Evolutionary conservation across 2,113 vertebrate species (phyloP), one percentile per base, ranked within the genome.

Genomic region (Onychorhynchus coronatus): DNA sequence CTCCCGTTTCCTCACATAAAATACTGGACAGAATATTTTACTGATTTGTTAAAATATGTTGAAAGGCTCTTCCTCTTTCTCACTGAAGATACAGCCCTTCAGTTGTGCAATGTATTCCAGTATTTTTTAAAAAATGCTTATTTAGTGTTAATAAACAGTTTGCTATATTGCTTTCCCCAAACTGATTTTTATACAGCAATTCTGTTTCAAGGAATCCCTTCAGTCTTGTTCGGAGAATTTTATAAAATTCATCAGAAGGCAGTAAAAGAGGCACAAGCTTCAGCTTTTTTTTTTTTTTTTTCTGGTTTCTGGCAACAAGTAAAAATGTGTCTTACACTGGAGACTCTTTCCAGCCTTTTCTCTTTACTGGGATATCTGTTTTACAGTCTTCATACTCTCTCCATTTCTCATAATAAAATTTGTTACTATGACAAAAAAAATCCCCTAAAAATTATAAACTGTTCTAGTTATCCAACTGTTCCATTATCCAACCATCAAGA

Each of bases 401-500:
- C 30, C 22, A 49, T 66, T 85, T 85, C 58, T 73, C 88, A 73
- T 31, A 88, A 68, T 76, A 85, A 91, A 80, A 91, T 85, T 23
- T 83, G 62, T 85, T 94, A 93, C 68, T 41, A 19, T 58, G 75
- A 80, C 67, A 50, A 70, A 91, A 86, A 66, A 61, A 84, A 1
- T 80, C 53, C 79, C 91, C 53, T 67, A 53, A 90, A 89, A 80
- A 76, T 67, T 42, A 93, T 78, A 86, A 80, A 90, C 50, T 35
- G 28, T 88, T 76, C 46, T 33, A 58, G 71, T 83, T 92, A 85
- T 90, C 66, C 71, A 83, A 46, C 56, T 93, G 75, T 88, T 94
- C 92, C 88, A 49, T 86, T 50, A 76, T n/a, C 82, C 85, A 76
- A 75, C 42, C 58, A 91, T 77, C 88, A 88, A 80, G 91, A 90